phyloP scores from a whole-genome alignment of 2,888 invertebrate genomes.

The Drosophila helvetica region DNA sequence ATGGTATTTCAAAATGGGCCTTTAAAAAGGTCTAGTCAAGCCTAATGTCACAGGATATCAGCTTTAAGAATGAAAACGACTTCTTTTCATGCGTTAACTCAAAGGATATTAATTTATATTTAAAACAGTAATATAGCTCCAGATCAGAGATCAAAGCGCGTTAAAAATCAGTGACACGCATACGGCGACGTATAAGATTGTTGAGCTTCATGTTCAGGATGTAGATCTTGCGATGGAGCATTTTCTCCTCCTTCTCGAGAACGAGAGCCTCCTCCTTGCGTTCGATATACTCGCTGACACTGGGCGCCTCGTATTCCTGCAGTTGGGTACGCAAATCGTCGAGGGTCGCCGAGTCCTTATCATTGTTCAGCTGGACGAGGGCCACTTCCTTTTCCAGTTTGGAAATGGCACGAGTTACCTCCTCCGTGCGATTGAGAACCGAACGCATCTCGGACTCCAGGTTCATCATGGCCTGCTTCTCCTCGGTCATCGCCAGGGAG shows the following conservation, averaged over 20 bases:
- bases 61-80: too few relatives aligned
- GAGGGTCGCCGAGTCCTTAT: constrained; percentile 80
- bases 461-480: constrained; percentile 84
- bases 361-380: constrained; percentile 81
- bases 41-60: too few relatives aligned
- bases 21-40: too few relatives aligned
- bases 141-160: too few relatives aligned
- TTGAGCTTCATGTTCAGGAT: constrained; percentile 81
- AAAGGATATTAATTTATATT: not conserved
- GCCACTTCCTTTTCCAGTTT: constrained; percentile 83
- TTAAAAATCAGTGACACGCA: constrained; percentile 29
- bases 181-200: constrained; percentile 69
- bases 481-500: constrained; percentile 84
- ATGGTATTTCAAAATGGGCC: too few relatives aligned
- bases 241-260: constrained; percentile 83
- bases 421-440: constrained; percentile 82
- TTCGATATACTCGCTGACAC: constrained; percentile 85
- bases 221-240: constrained; percentile 78
- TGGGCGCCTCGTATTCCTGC: constrained; percentile 84
- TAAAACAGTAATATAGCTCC: not conserved
- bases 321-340: constrained; percentile 79
- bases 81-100: not conserved
- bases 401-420: constrained; percentile 82
- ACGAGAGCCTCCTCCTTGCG: constrained; percentile 83
- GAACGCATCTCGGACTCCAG: constrained; percentile 83